Conservation (phyloP, 2,888 invertebrate genomes). For the Gisinianus flammeolus region DNA sequence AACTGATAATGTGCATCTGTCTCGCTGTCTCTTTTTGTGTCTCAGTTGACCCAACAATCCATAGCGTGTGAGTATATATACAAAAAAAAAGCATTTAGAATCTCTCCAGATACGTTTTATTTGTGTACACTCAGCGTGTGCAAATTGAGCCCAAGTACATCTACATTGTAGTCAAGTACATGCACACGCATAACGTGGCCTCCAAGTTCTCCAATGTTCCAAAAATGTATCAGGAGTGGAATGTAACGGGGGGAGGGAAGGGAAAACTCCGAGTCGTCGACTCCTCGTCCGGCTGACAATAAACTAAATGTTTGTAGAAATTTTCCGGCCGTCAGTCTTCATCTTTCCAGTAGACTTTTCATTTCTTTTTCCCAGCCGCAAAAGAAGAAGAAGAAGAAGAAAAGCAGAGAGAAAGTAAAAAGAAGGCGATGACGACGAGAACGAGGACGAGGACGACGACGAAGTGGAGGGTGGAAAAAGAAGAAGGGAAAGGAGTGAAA, state of each 20-base stretch:
- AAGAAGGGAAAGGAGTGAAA: background rate
- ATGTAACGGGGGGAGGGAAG: background rate
- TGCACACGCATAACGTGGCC: no score
- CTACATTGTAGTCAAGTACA: no score
- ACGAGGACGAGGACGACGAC: background rate
- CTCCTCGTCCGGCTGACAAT: constrained; percentile 5
- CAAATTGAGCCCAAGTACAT: no score
- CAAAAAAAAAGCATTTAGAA: no score
- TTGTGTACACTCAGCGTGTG: no score
- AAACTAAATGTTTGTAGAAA: constrained; percentile 28
- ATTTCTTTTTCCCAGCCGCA: background rate
- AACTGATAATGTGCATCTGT: no score
- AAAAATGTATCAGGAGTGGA: background rate
- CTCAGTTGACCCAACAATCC: no score
- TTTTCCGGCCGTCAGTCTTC: constrained; percentile 18
- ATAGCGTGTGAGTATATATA: no score
- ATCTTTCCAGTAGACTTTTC: constrained; percentile 26
- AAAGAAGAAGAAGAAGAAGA: background rate
- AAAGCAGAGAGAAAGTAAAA: background rate
- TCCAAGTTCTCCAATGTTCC: no score
- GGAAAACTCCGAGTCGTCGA: background rate
- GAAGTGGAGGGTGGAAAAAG: background rate
- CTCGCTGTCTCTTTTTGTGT: no score
- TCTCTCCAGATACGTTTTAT: no score
- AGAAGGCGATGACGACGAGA: no score